Base-by-base conservation (phyloP, 2,888 invertebrate species). In the Eupeodes luniger region DNA sequence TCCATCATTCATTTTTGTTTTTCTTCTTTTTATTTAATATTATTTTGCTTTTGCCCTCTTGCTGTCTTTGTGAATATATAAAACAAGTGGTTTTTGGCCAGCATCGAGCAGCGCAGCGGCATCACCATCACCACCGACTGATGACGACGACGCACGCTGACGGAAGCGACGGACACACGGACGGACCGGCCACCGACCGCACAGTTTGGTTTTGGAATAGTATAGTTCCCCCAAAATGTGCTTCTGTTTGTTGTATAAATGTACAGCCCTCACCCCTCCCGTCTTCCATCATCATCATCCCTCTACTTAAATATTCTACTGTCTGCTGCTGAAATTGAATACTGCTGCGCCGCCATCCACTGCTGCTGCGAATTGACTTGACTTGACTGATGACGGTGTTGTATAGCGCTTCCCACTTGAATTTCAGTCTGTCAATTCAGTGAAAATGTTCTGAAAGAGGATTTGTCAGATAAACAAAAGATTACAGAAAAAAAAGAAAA, bases 31-130 rank as follows among this genome's bases (percentile, higher is more conserved):
- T 19, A 19, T 44, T 62, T 40, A 44, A 44, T 40, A 7, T 40
- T 40, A 40, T 40, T 40, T 40, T 5, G 4, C 9, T 75, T 81
- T 64, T 51, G 80, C 69, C 53, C 70, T 61, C 61, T 40, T 12
- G 9, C 40, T 62, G 64, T 44, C 67, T 70, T 44, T 72, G 44
- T 81, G 77, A 77, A 78, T 67, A 11, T 40, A 66, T 67, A 51
- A 70, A 83, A 67, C 79, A 79, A 79, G 78, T 78, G 77, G 76
- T 72, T 80, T 55, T 70, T 79, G 70, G 49, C 79, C 67, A 75
- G 75, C 64, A 62, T 10, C 34, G n/a, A 75, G 75, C 64, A 62
- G 12, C 34, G n/a, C 40, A 40, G 40, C 11, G 74, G n/a, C n/a
- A n/a, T n/a, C n/a, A 27, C 27, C 27, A 27, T 27, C 27, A 27